Conservation (phyloP, 2,888 invertebrate genomes). For the Limnephilus rhombicus region DNA sequence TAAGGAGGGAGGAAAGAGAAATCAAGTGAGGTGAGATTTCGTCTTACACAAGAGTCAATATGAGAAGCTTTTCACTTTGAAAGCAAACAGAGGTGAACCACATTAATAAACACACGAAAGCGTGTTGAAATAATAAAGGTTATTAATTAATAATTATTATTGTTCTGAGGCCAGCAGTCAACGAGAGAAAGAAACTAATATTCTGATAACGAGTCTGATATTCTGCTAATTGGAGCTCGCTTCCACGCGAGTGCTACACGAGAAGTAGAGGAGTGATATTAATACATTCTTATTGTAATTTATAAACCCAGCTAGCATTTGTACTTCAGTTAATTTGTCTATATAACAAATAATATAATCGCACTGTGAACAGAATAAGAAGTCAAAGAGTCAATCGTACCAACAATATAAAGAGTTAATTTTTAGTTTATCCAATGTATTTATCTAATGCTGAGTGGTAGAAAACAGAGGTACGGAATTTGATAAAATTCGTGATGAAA, state of each 20-base stretch:
- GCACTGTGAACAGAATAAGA: background rate
- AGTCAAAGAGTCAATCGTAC: background rate
- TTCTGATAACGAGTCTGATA: background rate
- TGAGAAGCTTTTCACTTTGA: slow-evolving; percentile 61
- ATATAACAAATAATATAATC: background rate
- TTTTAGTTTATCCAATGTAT: background rate
- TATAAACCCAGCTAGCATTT: too few species aligned
- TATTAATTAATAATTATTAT: background rate
- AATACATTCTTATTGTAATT: too few species aligned
- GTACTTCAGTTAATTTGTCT: background rate
- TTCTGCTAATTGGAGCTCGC: background rate
- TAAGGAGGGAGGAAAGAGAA: slow-evolving; percentile 55
- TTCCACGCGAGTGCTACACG: background rate
- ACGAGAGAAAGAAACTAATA: background rate
- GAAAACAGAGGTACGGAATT: background rate
- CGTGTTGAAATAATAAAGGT: slow-evolving; percentile 24
- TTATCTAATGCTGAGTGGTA: background rate
- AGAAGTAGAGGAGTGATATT: too few species aligned
- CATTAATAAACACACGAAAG: slow-evolving; percentile 5
- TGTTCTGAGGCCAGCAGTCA: background rate
- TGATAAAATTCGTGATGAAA: background rate
- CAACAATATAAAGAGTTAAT: background rate
- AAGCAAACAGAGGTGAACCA: slow-evolving; percentile 57
- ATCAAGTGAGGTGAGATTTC: slow-evolving; percentile 56
- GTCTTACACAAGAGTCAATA: slow-evolving; percentile 32